Evolutionary conservation across 2,113 vertebrate species (phyloP).

Genomic region (Arenaria interpres): DNA sequence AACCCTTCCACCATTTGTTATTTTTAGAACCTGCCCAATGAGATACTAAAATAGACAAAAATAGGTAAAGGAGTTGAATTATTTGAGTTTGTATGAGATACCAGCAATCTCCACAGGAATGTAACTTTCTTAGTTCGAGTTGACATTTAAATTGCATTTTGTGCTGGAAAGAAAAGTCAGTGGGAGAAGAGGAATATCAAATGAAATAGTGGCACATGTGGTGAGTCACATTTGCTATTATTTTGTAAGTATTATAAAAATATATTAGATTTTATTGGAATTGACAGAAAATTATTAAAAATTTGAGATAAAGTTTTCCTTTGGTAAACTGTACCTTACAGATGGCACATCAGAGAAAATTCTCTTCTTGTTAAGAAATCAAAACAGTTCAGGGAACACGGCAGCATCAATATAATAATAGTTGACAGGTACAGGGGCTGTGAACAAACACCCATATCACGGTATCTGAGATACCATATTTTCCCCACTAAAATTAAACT

Average conservation of each 20-base stretch:
- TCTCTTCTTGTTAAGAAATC: slow-evolving; percentile 57
- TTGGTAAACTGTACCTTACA: slow-evolving; percentile 26
- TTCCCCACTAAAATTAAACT: slow-evolving; percentile 65
- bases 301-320: slow-evolving; percentile 33
- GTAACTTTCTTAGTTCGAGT: slow-evolving; percentile 29
- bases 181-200: slow-evolving; percentile 55
- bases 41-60: background rate
- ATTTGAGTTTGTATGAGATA: background rate
- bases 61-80: background rate
- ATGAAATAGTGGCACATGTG: slow-evolving; percentile 61
- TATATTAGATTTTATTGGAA: slow-evolving; percentile 58
- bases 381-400: slow-evolving; percentile 65
- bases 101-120: background rate
- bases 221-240: slow-evolving; percentile 59
- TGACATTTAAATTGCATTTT: slow-evolving; percentile 67
- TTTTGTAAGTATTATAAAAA: slow-evolving; percentile 56
- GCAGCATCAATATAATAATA: slow-evolving; percentile 58
- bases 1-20: background rate
- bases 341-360: slow-evolving; percentile 68
- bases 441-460: slow-evolving; percentile 62
- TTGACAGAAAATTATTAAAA: slow-evolving; percentile 65
- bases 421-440: slow-evolving; percentile 67
- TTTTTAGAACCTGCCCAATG: background rate
- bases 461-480: slow-evolving; percentile 65
- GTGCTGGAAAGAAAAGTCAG: slow-evolving; percentile 54